Conservation (phyloP, 2,113 vertebrate species). For the Paradoxurus hermaphroditus region DNA sequence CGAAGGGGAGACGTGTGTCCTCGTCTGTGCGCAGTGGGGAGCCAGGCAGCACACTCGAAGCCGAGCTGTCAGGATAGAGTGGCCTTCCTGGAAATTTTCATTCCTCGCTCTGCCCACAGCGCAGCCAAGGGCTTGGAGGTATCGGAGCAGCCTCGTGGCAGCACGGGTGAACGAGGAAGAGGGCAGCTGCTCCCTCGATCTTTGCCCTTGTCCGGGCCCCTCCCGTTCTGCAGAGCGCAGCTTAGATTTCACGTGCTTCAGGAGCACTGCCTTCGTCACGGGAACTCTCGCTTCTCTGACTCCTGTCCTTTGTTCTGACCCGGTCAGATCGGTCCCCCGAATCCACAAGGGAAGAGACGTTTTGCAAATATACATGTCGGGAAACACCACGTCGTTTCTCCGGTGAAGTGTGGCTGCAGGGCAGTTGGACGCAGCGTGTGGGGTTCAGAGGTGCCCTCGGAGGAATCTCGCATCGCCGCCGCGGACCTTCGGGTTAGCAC, state of each 20-base stretch:
- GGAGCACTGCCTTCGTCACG: neutral
- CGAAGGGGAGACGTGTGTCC: neutral
- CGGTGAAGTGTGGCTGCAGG: neutral
- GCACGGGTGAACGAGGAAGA: neutral
- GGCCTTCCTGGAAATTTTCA: neutral
- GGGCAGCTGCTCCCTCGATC: neutral
- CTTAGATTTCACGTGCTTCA: neutral
- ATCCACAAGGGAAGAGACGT: neutral
- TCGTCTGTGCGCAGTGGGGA: neutral
- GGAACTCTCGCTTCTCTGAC: too few species aligned
- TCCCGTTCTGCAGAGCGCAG: neutral
- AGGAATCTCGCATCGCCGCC: neutral
- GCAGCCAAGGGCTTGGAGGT: neutral
- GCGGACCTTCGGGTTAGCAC: neutral
- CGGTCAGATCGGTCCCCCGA: neutral
- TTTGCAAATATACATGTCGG: neutral
- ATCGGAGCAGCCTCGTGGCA: neutral
- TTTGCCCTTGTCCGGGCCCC: neutral
- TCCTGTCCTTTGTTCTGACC: neutral
- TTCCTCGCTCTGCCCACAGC: neutral
- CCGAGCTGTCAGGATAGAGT: neutral
- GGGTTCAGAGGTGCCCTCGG: neutral
- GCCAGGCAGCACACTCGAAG: neutral
- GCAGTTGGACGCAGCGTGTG: neutral
- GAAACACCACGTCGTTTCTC: neutral